These are phyloP conservation scores for Platysteira castanea DNA, from an alignment of 2,113 vertebrate species.

Conservation along the genomic window DNA sequence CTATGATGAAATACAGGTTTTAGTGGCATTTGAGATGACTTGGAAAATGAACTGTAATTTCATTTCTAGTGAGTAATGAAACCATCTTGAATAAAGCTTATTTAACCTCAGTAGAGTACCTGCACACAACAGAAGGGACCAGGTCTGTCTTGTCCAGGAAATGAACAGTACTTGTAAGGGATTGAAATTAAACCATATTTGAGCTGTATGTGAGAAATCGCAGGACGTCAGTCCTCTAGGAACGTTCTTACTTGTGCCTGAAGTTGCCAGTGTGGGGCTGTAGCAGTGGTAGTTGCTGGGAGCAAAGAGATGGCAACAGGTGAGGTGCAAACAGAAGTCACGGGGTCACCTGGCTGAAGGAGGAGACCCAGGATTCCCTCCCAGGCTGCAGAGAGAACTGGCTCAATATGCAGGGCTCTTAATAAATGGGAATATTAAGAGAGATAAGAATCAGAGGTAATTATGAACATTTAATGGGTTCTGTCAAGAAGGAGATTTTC, in stretches of 20 bases:
- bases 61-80: background rate
- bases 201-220: background rate
- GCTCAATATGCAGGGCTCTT: background rate
- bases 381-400: background rate
- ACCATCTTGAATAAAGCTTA: background rate
- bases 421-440: background rate
- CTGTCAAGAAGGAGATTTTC: background rate
- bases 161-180: background rate
- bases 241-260: rapidly evolving
- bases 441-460: background rate
- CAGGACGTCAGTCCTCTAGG: background rate
- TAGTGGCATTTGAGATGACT: background rate
- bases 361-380: background rate
- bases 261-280: background rate
- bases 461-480: background rate
- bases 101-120: background rate
- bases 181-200: background rate
- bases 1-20: background rate
- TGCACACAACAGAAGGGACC: background rate
- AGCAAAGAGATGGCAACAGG: background rate
- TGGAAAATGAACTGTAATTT: background rate
- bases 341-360: rapidly evolving
- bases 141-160: background rate
- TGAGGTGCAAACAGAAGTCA: background rate
- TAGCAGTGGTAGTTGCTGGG: background rate